These are phyloP conservation scores for Drosophila sechellia DNA, from an alignment of 1,140 invertebrate genomes.

Conservation along the genomic window DNA sequence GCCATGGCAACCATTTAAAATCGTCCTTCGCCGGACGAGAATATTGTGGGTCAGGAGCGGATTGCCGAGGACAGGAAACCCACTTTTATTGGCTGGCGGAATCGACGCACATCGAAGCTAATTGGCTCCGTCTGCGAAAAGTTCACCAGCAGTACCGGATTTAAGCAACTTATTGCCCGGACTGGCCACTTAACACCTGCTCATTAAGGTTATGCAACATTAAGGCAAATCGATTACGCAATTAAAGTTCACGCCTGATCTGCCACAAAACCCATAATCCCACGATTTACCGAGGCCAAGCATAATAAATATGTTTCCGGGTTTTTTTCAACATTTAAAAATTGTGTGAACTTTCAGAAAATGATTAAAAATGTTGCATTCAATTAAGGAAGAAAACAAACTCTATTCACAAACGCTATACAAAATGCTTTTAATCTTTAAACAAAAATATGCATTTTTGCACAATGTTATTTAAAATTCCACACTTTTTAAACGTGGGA, in stretches of 20 bases:
- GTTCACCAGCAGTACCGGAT: constrained; percentile 2
- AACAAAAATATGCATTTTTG: no score
- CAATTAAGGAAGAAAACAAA: no score
- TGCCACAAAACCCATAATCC: constrained; percentile 21
- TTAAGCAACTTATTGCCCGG: constrained; percentile 10
- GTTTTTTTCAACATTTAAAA: no score
- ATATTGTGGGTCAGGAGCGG: no score
- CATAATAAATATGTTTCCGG: background rate
- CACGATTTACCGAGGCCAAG: background rate
- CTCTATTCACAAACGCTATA: no score
- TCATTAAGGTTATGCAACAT: constrained; percentile 37
- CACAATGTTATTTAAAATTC: no score
- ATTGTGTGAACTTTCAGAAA: no score
- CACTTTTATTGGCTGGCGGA: background rate
- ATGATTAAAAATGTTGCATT: no score
- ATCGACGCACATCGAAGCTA: constrained; percentile 18
- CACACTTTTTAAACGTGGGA: no score
- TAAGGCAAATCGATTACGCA: constrained; percentile 46
- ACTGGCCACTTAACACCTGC: constrained; percentile 23
- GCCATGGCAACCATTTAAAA: constrained; percentile 29
- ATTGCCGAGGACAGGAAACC: background rate
- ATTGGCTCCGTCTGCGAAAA: constrained; percentile 7
- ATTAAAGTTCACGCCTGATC: constrained; percentile 33
- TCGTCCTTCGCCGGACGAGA: background rate
- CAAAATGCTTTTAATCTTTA: no score